Evolutionary conservation across 2,113 vertebrate genomes (phyloP), one percentile per base, ranked within the genome.

Genomic region (Tichodroma muraria): DNA sequence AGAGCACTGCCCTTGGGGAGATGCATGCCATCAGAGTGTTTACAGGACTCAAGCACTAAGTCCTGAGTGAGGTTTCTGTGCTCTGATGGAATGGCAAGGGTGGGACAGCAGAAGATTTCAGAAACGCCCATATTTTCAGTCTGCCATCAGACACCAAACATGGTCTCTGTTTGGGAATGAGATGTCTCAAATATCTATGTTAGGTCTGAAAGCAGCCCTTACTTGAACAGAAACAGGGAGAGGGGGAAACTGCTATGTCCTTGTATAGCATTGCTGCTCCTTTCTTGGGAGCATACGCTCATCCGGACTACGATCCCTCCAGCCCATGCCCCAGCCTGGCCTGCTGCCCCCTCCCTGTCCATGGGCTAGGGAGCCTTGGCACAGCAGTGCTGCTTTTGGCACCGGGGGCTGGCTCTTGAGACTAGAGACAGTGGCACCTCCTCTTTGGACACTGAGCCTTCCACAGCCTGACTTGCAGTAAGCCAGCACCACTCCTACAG

Each of bases 391-490:
- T 47, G 70, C 33, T 64, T 59, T 44, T 76, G 66, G 70, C 85
- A 71, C 66, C 37, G 30, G 72, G 22, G 12, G 45, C 90, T 84
- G 92, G 25, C 31, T 91, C 53, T 37, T 8, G 6, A 40, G 37
- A 28, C 22, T 8, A 9, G 20, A 30, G 53, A 28, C 2, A 8
- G 54, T 3, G 1, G 42, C 57, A 73, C 11, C 42, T 35, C 28
- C 45, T 27, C 15, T 12, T 13, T 2, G 4, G 33, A 8, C 20
- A 10, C 37, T 7, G 63, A 69, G 33, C 45, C 37, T 44, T 23
- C 27, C 4, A 0, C 31, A 56, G 5, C 40, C 25, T 1, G 2
- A 21, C 64, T 20, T 1, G 0, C 52, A 76, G 33, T 3, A 52
- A 20, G 19, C 8, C 13, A 72, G 65, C 35, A 31, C n/a, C 35